Conservation (phyloP, 2,888 invertebrate species). For the Meliscaeva auricollis region DNA sequence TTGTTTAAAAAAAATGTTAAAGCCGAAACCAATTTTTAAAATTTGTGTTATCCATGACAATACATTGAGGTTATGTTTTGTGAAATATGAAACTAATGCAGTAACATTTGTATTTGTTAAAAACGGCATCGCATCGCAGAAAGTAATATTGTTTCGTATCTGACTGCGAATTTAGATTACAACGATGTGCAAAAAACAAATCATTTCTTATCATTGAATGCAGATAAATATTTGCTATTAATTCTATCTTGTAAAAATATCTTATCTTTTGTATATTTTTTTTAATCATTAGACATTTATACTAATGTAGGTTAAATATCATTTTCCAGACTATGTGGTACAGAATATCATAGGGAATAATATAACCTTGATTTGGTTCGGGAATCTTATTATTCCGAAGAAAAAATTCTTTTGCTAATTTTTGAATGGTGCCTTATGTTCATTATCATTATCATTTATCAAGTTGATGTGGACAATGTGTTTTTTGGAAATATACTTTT, state of each 20-base stretch:
- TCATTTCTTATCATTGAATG: constrained; percentile 44
- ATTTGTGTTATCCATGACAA: constrained; percentile 1
- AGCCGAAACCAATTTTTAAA: constrained; percentile 18
- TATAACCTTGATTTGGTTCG: too few species aligned
- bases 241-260: background rate
- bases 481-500: too few species aligned
- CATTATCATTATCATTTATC: too few species aligned
- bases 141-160: constrained; percentile 6
- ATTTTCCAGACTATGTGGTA: background rate
- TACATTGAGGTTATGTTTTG: constrained; percentile 21
- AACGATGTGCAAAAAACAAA: background rate
- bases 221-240: constrained; percentile 20
- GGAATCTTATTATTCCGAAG: too few species aligned
- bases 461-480: too few species aligned
- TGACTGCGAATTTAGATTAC: constrained; percentile 22
- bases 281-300: background rate
- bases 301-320: constrained; percentile 9
- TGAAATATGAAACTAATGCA: constrained; percentile 39
- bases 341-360: too few species aligned
- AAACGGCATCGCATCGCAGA: constrained; percentile 44
- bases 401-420: too few species aligned
- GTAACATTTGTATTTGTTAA: constrained; percentile 45
- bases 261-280: constrained; percentile 5
- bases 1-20: constrained; percentile 14
- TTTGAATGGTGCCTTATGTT: too few species aligned